Conservation (phyloP, 2,888 invertebrate species). For the Sipha maydis region DNA sequence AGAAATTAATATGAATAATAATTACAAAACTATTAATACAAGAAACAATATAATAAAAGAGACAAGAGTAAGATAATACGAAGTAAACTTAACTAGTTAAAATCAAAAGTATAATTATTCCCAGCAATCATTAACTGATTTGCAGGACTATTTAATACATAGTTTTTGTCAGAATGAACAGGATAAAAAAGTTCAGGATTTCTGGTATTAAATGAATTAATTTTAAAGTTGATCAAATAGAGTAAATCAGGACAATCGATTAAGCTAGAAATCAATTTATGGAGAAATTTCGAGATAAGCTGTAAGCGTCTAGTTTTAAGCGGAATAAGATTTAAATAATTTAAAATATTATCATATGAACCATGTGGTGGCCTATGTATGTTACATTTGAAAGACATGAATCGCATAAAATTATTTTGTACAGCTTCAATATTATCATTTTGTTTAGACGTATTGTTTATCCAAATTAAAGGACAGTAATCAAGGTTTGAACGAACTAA, state of each 20-base stretch:
- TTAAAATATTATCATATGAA: neutral
- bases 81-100: neutral
- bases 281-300: too few species aligned
- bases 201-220: neutral
- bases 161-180: neutral
- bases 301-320: neutral
- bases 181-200: neutral
- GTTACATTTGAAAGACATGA: too few species aligned
- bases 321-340: conserved; percentile 6
- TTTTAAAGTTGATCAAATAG: neutral
- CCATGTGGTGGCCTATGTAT: too few species aligned
- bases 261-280: too few species aligned
- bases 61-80: neutral
- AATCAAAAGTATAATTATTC: neutral
- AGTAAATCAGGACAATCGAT: neutral
- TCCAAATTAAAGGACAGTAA: too few species aligned
- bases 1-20: neutral
- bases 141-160: neutral
- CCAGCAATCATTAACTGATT: neutral
- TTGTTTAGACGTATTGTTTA: too few species aligned
- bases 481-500: neutral
- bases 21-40: neutral
- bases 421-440: too few species aligned
- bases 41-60: neutral
- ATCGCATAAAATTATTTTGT: too few species aligned